Evolutionary conservation across 2,888 invertebrate genomes (phyloP), one percentile per base, ranked within the genome.

Genomic region (Ochropleura leucogaster): DNA sequence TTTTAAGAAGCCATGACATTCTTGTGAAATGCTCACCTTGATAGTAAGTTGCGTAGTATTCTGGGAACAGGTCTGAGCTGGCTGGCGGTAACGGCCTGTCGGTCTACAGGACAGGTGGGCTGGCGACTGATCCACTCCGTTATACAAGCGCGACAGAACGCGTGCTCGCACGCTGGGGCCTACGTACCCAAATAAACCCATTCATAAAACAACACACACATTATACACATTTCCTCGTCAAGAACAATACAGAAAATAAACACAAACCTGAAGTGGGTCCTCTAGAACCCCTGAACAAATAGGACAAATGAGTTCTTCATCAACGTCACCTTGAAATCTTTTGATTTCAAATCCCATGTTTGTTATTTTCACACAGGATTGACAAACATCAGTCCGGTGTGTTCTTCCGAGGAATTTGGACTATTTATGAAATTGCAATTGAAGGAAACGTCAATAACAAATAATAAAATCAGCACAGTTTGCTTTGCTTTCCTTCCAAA

Each of bases 121-220:
- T 99, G 99, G 68, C 98, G 97, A 84, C 98, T 98, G 85, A 99
- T 97, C 99, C 99, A 99, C 95, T 99, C 99, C 80, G 98, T 98
- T 89, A 99, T 99, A 94, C 99, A 99, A 68, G 97, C 97, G 89
- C 98, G 97, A 94, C 99, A 99, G 95, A 99, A 99, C 74, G 99
- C 99, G 96, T 99, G 99, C 93, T 99, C 99, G 95, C 99, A 99
- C 89, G 98, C 98, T 68, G 99, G 99, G 72, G 99, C 99, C 99
- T 99, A 93, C 47, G 85, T 80, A 74, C 79, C 88, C 77, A 75
- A 77, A 71, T 75, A 74, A 55, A 74, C 51, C 30, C 49, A 60
- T 73, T 74, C 40, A 69, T 73, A 67, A n/a, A n/a, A 69, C 30
- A 68, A 42, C 70, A 70, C 57, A 65, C 51, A 53, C 46, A 46